Base-by-base conservation (phyloP, 2,888 invertebrate genomes). In the Gari tellinella region DNA sequence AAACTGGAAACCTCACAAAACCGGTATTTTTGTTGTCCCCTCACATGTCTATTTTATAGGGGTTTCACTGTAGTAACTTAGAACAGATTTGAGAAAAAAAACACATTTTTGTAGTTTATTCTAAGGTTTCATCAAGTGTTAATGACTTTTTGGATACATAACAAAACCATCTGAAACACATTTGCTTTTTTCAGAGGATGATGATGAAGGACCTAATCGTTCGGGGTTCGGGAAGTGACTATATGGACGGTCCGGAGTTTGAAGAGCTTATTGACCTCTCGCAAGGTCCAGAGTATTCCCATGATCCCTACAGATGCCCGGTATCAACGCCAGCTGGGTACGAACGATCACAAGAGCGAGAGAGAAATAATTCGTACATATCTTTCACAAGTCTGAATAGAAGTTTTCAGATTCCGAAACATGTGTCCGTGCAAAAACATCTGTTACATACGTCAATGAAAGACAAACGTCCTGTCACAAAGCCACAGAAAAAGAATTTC, bases 281-380 rank as follows among this genome's bases (percentile, higher is more conserved):
- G 7, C 31, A 46, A 12, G 53, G 52, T 7, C 45, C 25, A n/a
- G 77, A 78, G 26, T 37, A 17, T 14, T 19, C 53, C 15, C 57
- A 41, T 14, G 77, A 78, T n/a, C 63, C 72, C 2, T 77, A 82
- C 49, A 43, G 81, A 53, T 84, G 84, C 46, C 84, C 84, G 8
- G 84, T 82, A 5, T 84, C 84, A 1, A 84, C 84, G 2, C 84
- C 84, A 1, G 70, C 80, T 2, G 60, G 77, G 19, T 66, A 61
- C 10, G 57, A 76, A 8, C 62, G 80, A 51, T 55, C 61, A 26
- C 56, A 23, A 21, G 23, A 48, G 14, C 45, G 57, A 41, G 25
- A 57, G 23, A 19, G 56, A 14, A 60, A 45, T 15, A 43, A 55
- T 14, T 41, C 70, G 25, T 78, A 65, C 37, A 63, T 78, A 15